Percentiles rank a stretch among this genome's conserved stretches.
These are phyloP conservation scores for Lutraria rhynchaena DNA, from an alignment of 1,140 invertebrate genomes.

Conservation along the genomic window DNA sequence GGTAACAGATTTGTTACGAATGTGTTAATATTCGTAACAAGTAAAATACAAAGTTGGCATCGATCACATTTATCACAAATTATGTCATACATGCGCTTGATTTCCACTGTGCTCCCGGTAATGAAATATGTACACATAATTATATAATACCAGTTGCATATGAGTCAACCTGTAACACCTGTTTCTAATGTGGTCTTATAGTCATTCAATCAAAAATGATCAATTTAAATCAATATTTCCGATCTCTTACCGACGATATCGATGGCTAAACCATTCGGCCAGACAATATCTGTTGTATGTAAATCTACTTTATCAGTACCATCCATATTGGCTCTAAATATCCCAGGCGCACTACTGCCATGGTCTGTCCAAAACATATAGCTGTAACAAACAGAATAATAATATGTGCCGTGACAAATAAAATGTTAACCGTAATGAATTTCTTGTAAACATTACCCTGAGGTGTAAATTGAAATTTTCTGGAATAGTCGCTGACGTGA, in stretches of 20 bases:
- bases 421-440: too few relatives aligned
- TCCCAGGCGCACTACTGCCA: constrained; percentile 6
- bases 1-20: too few relatives aligned
- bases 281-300: not conserved
- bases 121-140: not conserved
- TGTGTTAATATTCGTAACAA: too few relatives aligned
- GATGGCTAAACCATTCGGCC: constrained; percentile 47
- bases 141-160: not conserved
- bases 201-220: too few relatives aligned
- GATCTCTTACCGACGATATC: constrained; percentile 20
- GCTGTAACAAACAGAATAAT: constrained; percentile 17
- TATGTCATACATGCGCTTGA: too few relatives aligned
- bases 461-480: too few relatives aligned
- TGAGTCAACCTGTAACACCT: not conserved
- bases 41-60: too few relatives aligned
- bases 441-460: too few relatives aligned
- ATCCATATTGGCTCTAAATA: constrained; percentile 46
- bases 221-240: too few relatives aligned
- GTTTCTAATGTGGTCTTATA: not conserved
- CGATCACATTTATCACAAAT: too few relatives aligned
- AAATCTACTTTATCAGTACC: constrained; percentile 1
- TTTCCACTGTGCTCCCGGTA: not conserved
- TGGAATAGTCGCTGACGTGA: too few relatives aligned
- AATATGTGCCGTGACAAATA: too few relatives aligned
- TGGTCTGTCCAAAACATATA: constrained; percentile 46